Evolutionary conservation across 2,113 vertebrate genomes (phyloP), one percentile per base, ranked within the genome.

Genomic region (Pelobates fuscus): DNA sequence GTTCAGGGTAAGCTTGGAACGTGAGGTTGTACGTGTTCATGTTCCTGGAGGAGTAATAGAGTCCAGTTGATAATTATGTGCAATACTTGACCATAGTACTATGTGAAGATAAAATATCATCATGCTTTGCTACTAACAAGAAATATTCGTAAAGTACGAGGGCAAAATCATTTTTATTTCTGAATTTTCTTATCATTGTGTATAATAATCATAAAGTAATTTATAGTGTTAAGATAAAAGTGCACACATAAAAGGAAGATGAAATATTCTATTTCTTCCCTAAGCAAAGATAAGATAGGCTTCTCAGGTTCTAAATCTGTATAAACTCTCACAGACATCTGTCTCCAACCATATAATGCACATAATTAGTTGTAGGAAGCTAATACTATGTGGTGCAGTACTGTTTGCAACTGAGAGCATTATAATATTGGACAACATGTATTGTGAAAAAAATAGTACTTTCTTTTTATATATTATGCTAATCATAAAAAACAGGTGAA

Each of bases 1-100:
- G 7, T 63, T 63, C 20, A 55, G 52, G 52, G 60, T 6, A n/a
- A 63, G n/a, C 27, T 41, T 17, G 44, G 25, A 67, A 67, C 24
- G 24, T 52, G 65, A 67, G 43, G n/a, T 29, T 26, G 26, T 21
- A 46, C 21, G 8, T 8, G 37, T 41, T 66, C 41, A 25, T 8
- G 11, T 66, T 46, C 20, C 63, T 46, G 10, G 23, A 44, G 41
- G 23, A 46, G 23, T 25, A 32, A 17, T 21, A 8, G 23, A 25
- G 23, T 25, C 8, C 26, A n/a, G 17, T 12, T 49, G 44, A 52
- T 52, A 29, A 52, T 52, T 18, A 11, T 30, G 26, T n/a, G 43
- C 3, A 29, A n/a, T 67, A 24, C 10, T 67, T 14, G 44, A 52
- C 4, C 17, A 27, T 1, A 67, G 65, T 7, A 2, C 8, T 18